phyloP scores from a whole-genome alignment of 1,140 invertebrate species.

The Atopsyche davidsoni region DNA sequence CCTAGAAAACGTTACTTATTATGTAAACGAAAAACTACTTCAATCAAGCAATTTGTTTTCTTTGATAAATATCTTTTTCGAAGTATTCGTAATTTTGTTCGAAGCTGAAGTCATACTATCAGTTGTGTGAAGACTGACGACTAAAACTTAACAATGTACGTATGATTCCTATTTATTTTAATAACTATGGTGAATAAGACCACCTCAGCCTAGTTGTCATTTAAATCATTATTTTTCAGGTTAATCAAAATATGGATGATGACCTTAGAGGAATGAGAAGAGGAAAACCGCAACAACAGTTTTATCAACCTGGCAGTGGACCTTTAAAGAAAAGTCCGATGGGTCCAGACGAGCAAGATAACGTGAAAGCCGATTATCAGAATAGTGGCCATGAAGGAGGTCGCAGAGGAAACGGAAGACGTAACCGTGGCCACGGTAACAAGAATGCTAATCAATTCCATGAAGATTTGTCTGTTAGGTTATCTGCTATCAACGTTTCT shows the following conservation, averaged over 20 bases:
- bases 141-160: no score
- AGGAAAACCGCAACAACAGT: conserved; percentile 48
- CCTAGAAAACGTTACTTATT: not conserved
- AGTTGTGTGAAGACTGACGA: no score
- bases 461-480: conserved; percentile 19
- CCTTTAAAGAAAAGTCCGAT: conserved; percentile 39
- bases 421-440: conserved; percentile 39
- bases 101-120: no score
- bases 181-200: no score
- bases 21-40: not conserved
- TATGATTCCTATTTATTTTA: no score
- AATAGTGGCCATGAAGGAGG: conserved; percentile 31
- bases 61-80: not conserved
- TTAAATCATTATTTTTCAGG: no score
- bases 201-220: no score
- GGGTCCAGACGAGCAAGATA: conserved; percentile 20
- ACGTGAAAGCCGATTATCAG: conserved; percentile 32
- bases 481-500: conserved; percentile 12
- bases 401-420: conserved; percentile 37
- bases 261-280: conserved; percentile 45
- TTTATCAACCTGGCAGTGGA: conserved; percentile 47
- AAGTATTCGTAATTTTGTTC: not conserved
- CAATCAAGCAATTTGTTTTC: not conserved
- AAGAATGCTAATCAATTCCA: conserved; percentile 22
- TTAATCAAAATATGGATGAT: conserved; percentile 45